Conservation (phyloP, 1,140 invertebrate species). For the Ceratoteleas bidentatus region DNA sequence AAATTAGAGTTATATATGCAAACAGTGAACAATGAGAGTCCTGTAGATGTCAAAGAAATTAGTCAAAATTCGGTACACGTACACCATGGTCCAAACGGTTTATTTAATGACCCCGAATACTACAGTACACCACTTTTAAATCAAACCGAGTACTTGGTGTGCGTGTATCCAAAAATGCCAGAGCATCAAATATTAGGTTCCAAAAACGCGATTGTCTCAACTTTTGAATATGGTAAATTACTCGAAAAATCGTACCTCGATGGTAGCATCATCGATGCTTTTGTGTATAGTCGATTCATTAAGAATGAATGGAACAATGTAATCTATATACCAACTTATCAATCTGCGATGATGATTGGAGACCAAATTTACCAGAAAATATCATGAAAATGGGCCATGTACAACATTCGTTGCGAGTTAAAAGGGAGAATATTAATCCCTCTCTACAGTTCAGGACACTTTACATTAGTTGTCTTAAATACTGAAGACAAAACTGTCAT, state of each 20-base stretch:
- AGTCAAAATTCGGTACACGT: too few species aligned
- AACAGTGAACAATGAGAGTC: too few species aligned
- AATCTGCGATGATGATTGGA: too few species aligned
- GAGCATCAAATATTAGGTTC: neutral
- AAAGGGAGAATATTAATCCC: neutral
- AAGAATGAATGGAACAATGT: neutral
- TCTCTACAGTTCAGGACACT: neutral
- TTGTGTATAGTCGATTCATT: neutral
- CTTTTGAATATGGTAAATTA: neutral
- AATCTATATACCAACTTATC: too few species aligned
- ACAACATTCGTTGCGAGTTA: neutral
- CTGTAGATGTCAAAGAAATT: too few species aligned
- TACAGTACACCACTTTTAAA: neutral
- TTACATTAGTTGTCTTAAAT: neutral
- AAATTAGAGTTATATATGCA: too few species aligned
- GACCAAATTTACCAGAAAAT: too few species aligned
- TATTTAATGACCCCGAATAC: constrained; percentile 1
- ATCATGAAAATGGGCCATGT: neutral
- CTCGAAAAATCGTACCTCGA: neutral
- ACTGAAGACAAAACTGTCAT: neutral
- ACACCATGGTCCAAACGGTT: neutral
- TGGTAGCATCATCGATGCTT: neutral
- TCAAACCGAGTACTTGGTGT: neutral
- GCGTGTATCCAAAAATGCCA: neutral
- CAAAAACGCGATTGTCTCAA: neutral